Percentiles rank a stretch among this genome's conserved stretches.
Evolutionary conservation across 1,140 invertebrate genomes (phyloP).

Genomic region (Tribolium castaneum): DNA sequence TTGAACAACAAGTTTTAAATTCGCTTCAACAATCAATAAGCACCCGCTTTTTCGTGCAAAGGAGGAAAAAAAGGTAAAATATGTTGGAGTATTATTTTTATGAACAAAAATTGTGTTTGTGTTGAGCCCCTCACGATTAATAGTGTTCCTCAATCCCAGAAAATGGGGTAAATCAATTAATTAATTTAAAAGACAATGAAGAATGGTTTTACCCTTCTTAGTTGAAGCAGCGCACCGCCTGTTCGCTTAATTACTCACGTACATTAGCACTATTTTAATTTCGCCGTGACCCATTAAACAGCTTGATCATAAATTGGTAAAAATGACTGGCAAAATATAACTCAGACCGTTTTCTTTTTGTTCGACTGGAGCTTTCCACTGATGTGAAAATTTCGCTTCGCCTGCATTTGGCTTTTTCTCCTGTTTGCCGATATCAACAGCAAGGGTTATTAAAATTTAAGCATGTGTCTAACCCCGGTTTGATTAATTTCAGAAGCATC

Average conservation of each 20-base stretch:
- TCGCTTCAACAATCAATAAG: too few relatives aligned
- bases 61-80: too few relatives aligned
- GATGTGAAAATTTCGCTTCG: not conserved
- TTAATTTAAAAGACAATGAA: not conserved
- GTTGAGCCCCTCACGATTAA: too few relatives aligned
- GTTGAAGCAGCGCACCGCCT: not conserved
- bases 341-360: not conserved
- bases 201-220: not conserved
- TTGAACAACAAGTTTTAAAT: too few relatives aligned
- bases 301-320: constrained; percentile 5
- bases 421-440: not conserved
- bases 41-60: too few relatives aligned
- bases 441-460: constrained; percentile 21
- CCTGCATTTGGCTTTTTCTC: not conserved
- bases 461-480: constrained; percentile 9
- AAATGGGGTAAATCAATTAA: not conserved
- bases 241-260: constrained; percentile 13
- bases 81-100: too few relatives aligned
- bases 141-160: not conserved
- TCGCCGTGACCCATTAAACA: constrained; percentile 1
- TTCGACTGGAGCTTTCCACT: not conserved
- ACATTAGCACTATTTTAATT: constrained; percentile 24
- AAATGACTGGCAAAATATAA: constrained; percentile 5
- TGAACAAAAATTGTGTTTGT: too few relatives aligned
- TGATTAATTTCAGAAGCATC: constrained; percentile 23